phyloP scores from a whole-genome alignment of 1,140 invertebrate genomes.

The Drosophila navojoa region DNA sequence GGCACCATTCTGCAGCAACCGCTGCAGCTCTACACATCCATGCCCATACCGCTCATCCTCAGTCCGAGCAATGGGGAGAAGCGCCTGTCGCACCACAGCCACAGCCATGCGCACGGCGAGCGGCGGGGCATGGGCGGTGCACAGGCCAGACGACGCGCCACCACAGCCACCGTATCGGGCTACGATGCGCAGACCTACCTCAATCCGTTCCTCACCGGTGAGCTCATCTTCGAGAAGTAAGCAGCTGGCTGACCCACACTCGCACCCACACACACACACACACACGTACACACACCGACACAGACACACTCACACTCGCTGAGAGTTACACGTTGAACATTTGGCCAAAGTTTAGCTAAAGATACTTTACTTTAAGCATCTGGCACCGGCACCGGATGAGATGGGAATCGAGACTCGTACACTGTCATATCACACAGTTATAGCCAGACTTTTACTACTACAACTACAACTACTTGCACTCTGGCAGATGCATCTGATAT shows the following conservation, averaged over 20 bases:
- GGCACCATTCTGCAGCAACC: slow-evolving; percentile 71
- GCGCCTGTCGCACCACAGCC: slow-evolving; percentile 61
- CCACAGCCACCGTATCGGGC: slow-evolving; percentile 69
- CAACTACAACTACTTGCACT: slow-evolving; percentile 10
- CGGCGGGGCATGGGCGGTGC: slow-evolving; percentile 41
- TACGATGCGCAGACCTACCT: slow-evolving; percentile 80
- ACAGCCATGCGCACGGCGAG: slow-evolving; percentile 66
- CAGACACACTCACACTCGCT: background rate
- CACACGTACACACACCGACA: background rate
- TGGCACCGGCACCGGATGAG: background rate
- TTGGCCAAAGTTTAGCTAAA: slow-evolving; percentile 34
- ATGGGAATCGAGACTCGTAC: slow-evolving; percentile 12
- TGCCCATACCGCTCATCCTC: slow-evolving; percentile 78
- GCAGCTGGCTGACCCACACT: background rate
- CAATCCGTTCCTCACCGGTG: slow-evolving; percentile 79
- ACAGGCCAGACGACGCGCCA: slow-evolving; percentile 62
- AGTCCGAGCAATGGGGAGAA: slow-evolving; percentile 77
- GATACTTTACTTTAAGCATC: slow-evolving; percentile 19
- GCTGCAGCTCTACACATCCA: slow-evolving; percentile 72
- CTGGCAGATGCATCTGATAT: slow-evolving; percentile 14
- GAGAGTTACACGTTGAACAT: background rate
- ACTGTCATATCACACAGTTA: slow-evolving; percentile 39
- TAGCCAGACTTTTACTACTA: slow-evolving; percentile 9
- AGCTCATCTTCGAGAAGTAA: slow-evolving; percentile 83
- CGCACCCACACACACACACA: background rate